A percentile compares a stretch with the other conserved stretches of the same genome.
Evolutionary conservation across 2,113 vertebrate species (phyloP).

Genomic region (Balaeniceps rex): DNA sequence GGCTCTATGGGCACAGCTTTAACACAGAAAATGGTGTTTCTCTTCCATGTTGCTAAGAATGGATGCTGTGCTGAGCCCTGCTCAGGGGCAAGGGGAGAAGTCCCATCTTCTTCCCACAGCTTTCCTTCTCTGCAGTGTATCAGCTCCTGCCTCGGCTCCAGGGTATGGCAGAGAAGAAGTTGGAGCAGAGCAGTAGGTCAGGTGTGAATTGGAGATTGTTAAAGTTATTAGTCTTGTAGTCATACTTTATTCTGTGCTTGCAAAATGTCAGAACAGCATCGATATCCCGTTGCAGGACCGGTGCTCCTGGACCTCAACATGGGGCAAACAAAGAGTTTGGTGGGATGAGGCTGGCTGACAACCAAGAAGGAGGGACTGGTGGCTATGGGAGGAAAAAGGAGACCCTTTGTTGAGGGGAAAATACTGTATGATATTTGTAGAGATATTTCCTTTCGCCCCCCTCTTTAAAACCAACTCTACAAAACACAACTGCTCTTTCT

Average conservation of each 20-base stretch:
- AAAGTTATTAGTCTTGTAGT: background rate
- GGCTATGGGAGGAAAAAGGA: background rate
- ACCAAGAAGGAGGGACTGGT: background rate
- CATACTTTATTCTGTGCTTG: background rate
- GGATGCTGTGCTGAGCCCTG: background rate
- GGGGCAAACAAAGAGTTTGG: background rate
- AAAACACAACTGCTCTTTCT: background rate
- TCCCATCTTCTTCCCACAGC: background rate
- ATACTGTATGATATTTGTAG: background rate
- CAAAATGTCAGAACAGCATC: background rate
- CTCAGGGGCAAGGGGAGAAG: background rate
- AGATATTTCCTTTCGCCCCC: background rate
- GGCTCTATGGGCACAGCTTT: background rate
- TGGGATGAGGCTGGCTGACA: background rate
- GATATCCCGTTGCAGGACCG: fast-evolving
- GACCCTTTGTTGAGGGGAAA: background rate
- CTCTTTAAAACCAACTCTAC: background rate
- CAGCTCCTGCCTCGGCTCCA: background rate
- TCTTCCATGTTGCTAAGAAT: background rate
- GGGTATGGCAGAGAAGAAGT: background rate
- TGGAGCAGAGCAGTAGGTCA: background rate
- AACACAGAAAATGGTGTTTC: background rate
- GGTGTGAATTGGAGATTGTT: background rate
- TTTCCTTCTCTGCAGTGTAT: background rate
- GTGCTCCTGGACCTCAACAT: background rate